Conservation (phyloP, 2,888 invertebrate genomes). For the Synanthedon vespiformis region DNA sequence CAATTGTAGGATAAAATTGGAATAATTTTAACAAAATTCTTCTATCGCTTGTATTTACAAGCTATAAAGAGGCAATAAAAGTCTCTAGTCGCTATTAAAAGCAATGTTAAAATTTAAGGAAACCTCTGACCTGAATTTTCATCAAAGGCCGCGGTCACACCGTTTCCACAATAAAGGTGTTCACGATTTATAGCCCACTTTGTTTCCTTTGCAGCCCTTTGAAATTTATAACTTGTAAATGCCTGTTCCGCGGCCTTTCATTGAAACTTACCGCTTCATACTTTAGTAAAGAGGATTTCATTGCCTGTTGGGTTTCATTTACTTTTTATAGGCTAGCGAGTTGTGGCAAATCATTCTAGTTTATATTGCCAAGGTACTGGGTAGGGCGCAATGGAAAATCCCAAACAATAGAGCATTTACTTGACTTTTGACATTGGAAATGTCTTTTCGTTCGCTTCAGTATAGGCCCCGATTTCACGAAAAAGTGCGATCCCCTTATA, state of each 20-base stretch:
- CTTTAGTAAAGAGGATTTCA: slow-evolving; percentile 1
- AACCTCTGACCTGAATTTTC: slow-evolving; percentile 6
- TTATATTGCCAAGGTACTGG: too few species aligned
- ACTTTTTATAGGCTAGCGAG: too few species aligned
- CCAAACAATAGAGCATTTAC: too few species aligned
- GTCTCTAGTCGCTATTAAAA: neutral
- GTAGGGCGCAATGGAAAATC: too few species aligned
- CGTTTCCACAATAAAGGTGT: slow-evolving; percentile 21
- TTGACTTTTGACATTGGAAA: too few species aligned
- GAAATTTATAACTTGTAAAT: slow-evolving; percentile 11
- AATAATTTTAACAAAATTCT: too few species aligned
- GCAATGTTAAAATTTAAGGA: slow-evolving; percentile 5
- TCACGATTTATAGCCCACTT: slow-evolving; percentile 31
- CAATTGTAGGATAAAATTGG: too few species aligned
- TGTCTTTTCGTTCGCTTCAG: too few species aligned
- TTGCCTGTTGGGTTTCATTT: neutral
- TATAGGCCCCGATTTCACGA: too few species aligned
- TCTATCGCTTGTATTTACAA: neutral
- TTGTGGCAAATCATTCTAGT: too few species aligned
- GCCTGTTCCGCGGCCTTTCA: slow-evolving; percentile 5
- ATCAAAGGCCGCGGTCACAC: slow-evolving; percentile 5
- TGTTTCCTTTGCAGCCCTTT: slow-evolving; percentile 27
- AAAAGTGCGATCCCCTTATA: too few species aligned
- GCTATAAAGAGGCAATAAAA: neutral
- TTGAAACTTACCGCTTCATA: slow-evolving; percentile 6